Conservation (phyloP, 2,888 invertebrate species). For the Camptogramma bilineatum region DNA sequence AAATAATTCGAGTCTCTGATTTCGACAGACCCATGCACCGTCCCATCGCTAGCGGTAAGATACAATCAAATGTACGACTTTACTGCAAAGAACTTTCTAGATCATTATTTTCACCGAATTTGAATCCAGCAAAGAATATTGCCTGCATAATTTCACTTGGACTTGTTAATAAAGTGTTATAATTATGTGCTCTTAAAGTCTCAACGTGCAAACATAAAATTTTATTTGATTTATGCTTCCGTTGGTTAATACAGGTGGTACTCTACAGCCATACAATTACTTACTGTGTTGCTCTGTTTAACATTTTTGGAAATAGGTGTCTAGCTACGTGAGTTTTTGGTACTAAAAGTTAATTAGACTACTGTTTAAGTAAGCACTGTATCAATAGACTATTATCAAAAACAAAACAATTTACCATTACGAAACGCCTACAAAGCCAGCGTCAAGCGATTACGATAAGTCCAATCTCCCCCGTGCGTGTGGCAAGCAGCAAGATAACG, state of each 20-base stretch:
- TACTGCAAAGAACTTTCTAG: conserved; percentile 74
- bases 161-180: conserved; percentile 30
- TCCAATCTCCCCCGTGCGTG: conserved; percentile 63
- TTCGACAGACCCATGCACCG: not conserved
- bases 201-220: conserved; percentile 22
- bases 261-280: not conserved
- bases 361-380: not conserved
- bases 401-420: conserved; percentile 30
- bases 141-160: conserved; percentile 29
- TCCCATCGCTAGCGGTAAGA: conserved; percentile 51
- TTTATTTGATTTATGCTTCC: conserved; percentile 27
- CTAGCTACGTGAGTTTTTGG: not conserved
- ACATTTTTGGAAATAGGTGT: not conserved
- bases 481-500: conserved; percentile 58
- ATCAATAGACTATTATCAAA: conserved; percentile 12
- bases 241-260: not conserved
- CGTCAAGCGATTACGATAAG: conserved; percentile 47
- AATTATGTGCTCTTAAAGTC: conserved; percentile 21
- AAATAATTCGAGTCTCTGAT: not conserved
- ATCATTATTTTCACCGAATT: conserved; percentile 56
- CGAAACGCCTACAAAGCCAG: conserved; percentile 32
- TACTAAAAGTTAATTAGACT: not conserved
- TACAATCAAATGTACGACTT: conserved; percentile 69
- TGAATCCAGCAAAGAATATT: conserved; percentile 25
- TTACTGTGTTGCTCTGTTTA: not conserved